phyloP scores from a whole-genome alignment of 2,797 vertebrate species.

The Halcyon smyrnensis region DNA sequence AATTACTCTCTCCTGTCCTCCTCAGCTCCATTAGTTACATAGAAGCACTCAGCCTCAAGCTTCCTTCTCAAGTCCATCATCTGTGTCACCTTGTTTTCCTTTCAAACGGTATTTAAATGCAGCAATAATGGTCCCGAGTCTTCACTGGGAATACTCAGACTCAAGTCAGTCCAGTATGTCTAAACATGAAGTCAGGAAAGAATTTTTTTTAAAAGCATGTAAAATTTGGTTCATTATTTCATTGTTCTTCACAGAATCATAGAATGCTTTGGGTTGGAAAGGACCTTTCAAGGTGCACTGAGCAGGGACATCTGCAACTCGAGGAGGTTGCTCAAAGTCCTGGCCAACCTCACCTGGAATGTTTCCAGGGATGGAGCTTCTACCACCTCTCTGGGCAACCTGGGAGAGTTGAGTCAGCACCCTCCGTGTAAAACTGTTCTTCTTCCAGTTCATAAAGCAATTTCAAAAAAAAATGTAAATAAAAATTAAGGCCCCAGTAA shows the following conservation, averaged over 20 bases:
- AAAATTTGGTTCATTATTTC: neutral
- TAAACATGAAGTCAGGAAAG: neutral
- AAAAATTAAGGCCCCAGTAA: neutral
- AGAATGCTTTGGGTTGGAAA: neutral
- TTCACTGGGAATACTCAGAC: neutral
- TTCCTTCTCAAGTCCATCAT: neutral
- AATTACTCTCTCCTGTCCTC: neutral
- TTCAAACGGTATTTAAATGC: neutral
- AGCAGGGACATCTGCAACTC: neutral
- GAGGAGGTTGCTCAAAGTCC: neutral
- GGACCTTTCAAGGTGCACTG: neutral
- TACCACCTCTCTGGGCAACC: neutral
- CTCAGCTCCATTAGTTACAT: neutral
- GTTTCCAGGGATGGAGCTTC: neutral
- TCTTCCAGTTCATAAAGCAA: neutral
- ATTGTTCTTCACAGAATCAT: neutral
- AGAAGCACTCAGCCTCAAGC: neutral
- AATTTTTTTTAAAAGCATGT: neutral
- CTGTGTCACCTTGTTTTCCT: neutral
- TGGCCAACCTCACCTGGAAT: neutral
- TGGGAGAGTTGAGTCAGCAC: neutral
- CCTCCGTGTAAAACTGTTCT: neutral
- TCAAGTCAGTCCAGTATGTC: neutral
- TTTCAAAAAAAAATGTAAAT: neutral
- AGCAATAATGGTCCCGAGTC: neutral